These are phyloP conservation scores for Drosophila meridionalis DNA, from an alignment of 2,888 invertebrate genomes.

Conservation along the genomic window DNA sequence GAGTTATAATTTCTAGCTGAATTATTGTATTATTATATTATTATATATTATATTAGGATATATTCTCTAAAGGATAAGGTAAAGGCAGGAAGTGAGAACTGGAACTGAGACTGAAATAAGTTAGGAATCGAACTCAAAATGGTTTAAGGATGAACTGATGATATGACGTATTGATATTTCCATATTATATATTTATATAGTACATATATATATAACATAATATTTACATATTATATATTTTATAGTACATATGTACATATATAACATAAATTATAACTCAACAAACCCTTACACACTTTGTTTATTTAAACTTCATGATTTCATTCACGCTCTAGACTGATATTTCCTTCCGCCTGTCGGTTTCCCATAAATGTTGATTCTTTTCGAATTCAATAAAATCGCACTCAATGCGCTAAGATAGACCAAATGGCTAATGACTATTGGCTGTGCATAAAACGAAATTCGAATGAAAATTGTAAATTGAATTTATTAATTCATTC, in stretches of 20 bases:
- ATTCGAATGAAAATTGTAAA: conserved; percentile 34
- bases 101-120: neutral
- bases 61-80: neutral
- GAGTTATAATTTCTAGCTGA: neutral
- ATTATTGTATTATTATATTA: too few relatives aligned
- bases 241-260: too few relatives aligned
- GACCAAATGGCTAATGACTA: conserved; percentile 8
- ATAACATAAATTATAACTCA: too few relatives aligned
- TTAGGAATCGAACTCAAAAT: too few relatives aligned
- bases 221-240: too few relatives aligned
- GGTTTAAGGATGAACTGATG: too few relatives aligned
- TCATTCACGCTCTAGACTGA: neutral
- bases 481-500: conserved; percentile 11
- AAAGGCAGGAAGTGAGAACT: neutral
- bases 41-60: neutral
- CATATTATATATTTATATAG: too few relatives aligned
- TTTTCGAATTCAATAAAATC: conserved; percentile 41
- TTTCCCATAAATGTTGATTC: conserved; percentile 24
- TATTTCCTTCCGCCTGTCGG: conserved; percentile 29
- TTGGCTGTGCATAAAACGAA: conserved; percentile 8
- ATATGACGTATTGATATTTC: too few relatives aligned
- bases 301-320: neutral
- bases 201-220: too few relatives aligned
- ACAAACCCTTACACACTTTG: neutral
- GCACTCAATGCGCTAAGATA: conserved; percentile 27